Percentiles rank a stretch among this genome's conserved stretches.
Evolutionary conservation across 2,888 invertebrate genomes (phyloP).

Genomic region (Eristalinus aeneus): DNA sequence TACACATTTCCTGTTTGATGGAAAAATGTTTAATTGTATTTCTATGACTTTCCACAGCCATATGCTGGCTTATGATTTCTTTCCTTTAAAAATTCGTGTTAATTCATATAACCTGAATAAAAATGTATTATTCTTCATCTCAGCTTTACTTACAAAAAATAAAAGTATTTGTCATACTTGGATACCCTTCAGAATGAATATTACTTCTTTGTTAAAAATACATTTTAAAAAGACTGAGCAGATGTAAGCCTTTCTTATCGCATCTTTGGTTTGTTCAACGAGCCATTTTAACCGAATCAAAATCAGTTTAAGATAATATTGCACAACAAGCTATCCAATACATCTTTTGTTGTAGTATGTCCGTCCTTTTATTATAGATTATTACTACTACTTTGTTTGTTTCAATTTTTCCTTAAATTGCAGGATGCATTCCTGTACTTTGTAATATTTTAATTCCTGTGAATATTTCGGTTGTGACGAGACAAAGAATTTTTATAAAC

Average conservation of each 20-base stretch:
- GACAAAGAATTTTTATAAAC: conserved; percentile 50
- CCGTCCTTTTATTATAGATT: conserved; percentile 52
- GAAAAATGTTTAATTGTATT: too few relatives aligned
- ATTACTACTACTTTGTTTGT: conserved; percentile 22
- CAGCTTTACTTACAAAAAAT: neutral
- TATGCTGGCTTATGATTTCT: too few relatives aligned
- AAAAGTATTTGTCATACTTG: conserved; percentile 25
- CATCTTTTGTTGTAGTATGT: conserved; percentile 49
- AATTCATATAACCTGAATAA: too few relatives aligned
- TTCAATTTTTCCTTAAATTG: neutral
- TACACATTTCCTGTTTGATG: neutral
- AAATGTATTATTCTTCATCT: neutral
- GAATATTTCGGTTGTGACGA: conserved; percentile 65
- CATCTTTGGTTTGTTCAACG: conserved; percentile 55
- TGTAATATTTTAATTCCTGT: conserved; percentile 38
- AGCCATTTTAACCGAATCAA: conserved; percentile 23
- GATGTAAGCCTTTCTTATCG: conserved; percentile 47
- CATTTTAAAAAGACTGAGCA: conserved; percentile 63
- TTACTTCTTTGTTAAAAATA: conserved; percentile 29
- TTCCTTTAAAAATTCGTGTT: too few relatives aligned
- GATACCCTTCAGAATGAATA: neutral
- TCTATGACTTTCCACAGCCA: too few relatives aligned
- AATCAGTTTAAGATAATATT: conserved; percentile 27
- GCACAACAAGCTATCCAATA: conserved; percentile 30
- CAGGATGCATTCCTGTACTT: conserved; percentile 1